A percentile compares a stretch with the other conserved stretches of the same genome.
Conservation (phyloP, 1,140 invertebrate species). For the Ips typographus region DNA sequence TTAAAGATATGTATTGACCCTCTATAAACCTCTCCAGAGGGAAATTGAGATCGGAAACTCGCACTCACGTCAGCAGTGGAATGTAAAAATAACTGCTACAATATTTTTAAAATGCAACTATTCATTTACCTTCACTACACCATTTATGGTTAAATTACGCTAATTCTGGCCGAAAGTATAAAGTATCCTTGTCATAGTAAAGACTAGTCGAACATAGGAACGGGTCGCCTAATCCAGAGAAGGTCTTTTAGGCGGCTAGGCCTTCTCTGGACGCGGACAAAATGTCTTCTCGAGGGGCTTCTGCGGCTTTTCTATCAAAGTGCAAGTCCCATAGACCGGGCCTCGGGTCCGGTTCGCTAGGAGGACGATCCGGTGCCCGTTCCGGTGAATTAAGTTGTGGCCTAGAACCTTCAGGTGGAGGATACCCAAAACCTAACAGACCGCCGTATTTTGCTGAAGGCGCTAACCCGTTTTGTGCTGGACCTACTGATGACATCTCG, state of each 20-base stretch:
- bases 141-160: background rate
- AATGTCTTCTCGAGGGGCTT: slow-evolving; percentile 52
- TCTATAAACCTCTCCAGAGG: background rate
- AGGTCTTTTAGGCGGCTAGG: slow-evolving; percentile 49
- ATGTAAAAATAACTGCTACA: slow-evolving; percentile 1
- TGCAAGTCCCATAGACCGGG: slow-evolving; percentile 53
- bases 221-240: slow-evolving; percentile 40
- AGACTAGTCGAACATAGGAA: slow-evolving; percentile 50
- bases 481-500: slow-evolving; percentile 62
- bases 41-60: slow-evolving; percentile 1
- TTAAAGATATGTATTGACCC: background rate
- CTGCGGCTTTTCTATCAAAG: slow-evolving; percentile 50
- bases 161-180: slow-evolving; percentile 1
- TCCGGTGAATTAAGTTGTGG: slow-evolving; percentile 51
- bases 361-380: slow-evolving; percentile 41
- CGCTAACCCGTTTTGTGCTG: slow-evolving; percentile 58
- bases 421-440: slow-evolving; percentile 59
- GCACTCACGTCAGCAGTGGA: background rate
- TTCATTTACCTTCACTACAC: background rate
- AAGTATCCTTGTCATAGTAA: slow-evolving; percentile 27
- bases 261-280: slow-evolving; percentile 55
- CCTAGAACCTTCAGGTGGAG: slow-evolving; percentile 50
- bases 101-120: background rate
- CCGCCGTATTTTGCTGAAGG: slow-evolving; percentile 57
- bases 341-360: slow-evolving; percentile 50